phyloP scores from a whole-genome alignment of 2,888 invertebrate genomes.

The Fragum fragum region DNA sequence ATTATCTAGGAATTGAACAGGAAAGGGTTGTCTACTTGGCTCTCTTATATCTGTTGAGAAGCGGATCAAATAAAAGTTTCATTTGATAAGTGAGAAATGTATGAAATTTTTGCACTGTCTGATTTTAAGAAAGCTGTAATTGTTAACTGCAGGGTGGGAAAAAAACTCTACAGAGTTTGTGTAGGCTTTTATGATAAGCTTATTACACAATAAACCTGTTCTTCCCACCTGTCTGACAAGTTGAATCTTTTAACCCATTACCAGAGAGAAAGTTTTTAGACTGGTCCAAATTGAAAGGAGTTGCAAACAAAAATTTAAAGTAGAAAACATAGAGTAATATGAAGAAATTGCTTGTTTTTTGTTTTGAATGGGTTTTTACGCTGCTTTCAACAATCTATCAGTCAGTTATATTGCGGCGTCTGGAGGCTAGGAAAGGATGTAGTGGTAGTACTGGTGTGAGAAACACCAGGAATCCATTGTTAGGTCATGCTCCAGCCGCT shows the following conservation, averaged over 20 bases:
- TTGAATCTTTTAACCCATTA: not conserved
- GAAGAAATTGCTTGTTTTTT: conserved; percentile 18
- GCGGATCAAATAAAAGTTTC: no score
- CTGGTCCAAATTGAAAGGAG: not conserved
- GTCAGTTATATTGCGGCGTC: no score
- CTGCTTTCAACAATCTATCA: no score
- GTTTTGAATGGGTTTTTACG: no score
- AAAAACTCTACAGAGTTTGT: not conserved
- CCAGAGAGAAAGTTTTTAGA: not conserved
- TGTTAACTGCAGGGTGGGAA: not conserved
- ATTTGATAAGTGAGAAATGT: not conserved
- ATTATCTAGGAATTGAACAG: no score
- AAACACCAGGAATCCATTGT: no score
- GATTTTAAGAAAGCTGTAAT: conserved; percentile 4
- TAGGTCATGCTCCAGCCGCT: no score
- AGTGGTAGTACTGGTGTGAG: no score
- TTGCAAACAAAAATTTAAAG: not conserved
- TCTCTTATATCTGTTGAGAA: no score
- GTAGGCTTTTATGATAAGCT: conserved; percentile 12
- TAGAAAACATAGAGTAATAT: not conserved
- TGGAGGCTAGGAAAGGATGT: no score
- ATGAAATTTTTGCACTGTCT: not conserved
- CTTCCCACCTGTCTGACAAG: conserved; percentile 5
- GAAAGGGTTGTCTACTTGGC: no score
- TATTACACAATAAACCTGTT: not conserved